Evolutionary conservation across 2,888 invertebrate genomes (phyloP), one percentile per base, ranked within the genome.

Genomic region (Trichopria drosophilae): DNA sequence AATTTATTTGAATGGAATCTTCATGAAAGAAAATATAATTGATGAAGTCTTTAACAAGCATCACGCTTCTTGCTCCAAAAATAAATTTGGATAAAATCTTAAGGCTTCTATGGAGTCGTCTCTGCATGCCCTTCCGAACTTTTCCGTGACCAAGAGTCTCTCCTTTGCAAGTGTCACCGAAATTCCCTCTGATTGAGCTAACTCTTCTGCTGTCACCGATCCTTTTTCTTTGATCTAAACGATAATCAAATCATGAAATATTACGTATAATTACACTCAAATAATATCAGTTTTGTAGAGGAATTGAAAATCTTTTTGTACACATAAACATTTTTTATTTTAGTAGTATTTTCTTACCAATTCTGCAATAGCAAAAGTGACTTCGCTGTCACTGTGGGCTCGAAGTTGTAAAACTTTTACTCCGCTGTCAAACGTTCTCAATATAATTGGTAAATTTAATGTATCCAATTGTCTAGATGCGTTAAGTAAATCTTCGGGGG

Each of bases 91-190:
- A 78, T 91, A 99, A 78, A 98, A 99, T 51, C 90, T 82, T 29
- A 99, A 78, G 6, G 97, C 97, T 78, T 97, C 94, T 48, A 96
- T 88, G 0, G 93, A 89, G 73, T 98, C 97, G 77, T 99, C 99
- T 48, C 98, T 82, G 71, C 97, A 98, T 3, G 93, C 84, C 65
- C 85, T 81, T 0, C 95, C 97, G 62, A 83, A 80, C 55, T 86
- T 85, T 76, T 99, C 99, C 1, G 95, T 86, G 3, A 90, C 86
- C 51, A 90, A 79, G 23, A 99, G 80, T 44, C 93, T 84, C 77
- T 98, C 96, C 61, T 90, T 90, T 1, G 97, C 93, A 51, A 98
- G 78, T 28, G 96, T 80, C 29, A 97, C 83, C 10, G 97, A 92
- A 32, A 97, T 86, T 39, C 91, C 90, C 35, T 88, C 80, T 9